Evolutionary conservation across 2,888 invertebrate genomes (phyloP).

Genomic region (Nezara viridula): DNA sequence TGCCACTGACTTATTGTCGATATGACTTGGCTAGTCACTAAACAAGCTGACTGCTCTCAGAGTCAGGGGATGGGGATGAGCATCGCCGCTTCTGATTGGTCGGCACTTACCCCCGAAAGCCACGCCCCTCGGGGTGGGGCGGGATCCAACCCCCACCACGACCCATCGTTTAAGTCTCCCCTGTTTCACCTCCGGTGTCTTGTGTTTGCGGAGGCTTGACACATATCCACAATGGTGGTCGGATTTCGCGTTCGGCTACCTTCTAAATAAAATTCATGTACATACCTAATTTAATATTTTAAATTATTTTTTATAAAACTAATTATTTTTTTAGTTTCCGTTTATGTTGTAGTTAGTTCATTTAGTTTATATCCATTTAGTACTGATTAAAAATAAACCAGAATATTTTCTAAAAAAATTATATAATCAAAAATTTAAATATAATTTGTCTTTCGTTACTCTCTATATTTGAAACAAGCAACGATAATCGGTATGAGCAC

Average conservation of each 20-base stretch:
- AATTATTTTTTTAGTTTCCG: no score
- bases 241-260: not conserved
- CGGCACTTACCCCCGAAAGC: not conserved
- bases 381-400: no score
- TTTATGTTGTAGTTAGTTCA: no score
- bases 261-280: no score
- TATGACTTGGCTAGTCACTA: conserved; percentile 52
- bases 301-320: no score
- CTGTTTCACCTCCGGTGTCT: conserved; percentile 22
- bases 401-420: no score
- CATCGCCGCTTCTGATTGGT: conserved; percentile 15
- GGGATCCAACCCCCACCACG: conserved; percentile 17
- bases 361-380: no score
- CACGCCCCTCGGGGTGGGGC: not conserved
- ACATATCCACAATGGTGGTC: conserved; percentile 29
- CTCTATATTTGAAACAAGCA: no score
- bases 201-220: conserved; percentile 1
- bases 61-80: conserved; percentile 54
- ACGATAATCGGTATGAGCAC: no score
- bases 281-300: no score
- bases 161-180: conserved; percentile 53
- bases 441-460: no score
- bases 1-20: conserved; percentile 56
- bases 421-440: no score
- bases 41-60: conserved; percentile 52